Percentiles rank a stretch among this genome's conserved stretches.
Conservation (phyloP, 2,113 vertebrate species). For the Heloderma charlesbogerti region DNA sequence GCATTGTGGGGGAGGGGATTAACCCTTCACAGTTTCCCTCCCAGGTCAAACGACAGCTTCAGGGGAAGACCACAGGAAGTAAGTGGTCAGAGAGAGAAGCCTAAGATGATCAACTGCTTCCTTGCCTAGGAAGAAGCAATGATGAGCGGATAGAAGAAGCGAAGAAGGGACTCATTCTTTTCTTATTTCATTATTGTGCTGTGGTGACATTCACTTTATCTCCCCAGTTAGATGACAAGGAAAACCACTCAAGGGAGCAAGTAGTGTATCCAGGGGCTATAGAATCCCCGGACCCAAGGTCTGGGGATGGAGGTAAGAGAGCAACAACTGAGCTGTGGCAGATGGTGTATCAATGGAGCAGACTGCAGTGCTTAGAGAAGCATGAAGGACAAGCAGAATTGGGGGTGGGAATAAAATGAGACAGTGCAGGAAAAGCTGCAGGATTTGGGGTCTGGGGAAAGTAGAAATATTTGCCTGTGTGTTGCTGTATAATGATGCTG, state of each 20-base stretch:
- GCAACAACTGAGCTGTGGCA: not conserved
- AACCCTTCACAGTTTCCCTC: too few relatives aligned
- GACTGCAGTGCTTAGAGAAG: not conserved
- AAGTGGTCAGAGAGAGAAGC: not conserved
- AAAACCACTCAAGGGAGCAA: not conserved
- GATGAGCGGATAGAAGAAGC: not conserved
- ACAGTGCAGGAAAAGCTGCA: not conserved
- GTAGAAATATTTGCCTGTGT: not conserved
- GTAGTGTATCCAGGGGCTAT: not conserved
- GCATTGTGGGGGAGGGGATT: too few relatives aligned
- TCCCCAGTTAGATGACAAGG: not conserved
- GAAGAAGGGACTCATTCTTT: not conserved
- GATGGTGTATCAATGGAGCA: not conserved
- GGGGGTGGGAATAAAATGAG: not conserved
- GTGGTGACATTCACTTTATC: too few relatives aligned
- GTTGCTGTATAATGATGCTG: not conserved
- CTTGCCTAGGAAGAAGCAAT: not conserved
- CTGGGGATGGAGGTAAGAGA: not conserved
- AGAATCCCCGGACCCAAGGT: not conserved
- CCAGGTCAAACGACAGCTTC: too few relatives aligned
- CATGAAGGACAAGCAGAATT: not conserved
- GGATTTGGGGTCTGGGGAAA: not conserved
- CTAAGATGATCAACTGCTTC: not conserved
- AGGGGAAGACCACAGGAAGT: not conserved
- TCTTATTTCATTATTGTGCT: not conserved